A percentile compares a stretch with the other conserved stretches of the same genome.
Evolutionary conservation across 2,113 vertebrate genomes (phyloP).

Genomic region (Gymnorhina tibicen): DNA sequence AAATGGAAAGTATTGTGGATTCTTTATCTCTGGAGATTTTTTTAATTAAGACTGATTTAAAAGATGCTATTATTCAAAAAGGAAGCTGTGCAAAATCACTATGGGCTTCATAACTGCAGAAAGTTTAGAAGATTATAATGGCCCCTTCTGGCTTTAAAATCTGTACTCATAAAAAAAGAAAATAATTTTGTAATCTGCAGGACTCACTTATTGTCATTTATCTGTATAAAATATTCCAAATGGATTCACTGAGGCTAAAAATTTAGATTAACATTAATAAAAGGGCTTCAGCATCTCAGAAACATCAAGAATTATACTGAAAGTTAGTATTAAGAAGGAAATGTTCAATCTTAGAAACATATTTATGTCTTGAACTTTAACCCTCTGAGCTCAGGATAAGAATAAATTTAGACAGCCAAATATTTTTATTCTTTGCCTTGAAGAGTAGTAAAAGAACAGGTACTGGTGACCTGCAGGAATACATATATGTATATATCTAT

Average conservation of each 20-base stretch:
- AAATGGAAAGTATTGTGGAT: not conserved
- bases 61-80: not conserved
- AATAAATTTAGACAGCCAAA: not conserved
- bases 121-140: not conserved
- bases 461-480: not conserved
- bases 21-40: not conserved
- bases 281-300: not conserved
- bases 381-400: not conserved
- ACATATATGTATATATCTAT: not conserved
- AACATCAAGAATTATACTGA: not conserved
- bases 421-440: not conserved
- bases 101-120: not conserved
- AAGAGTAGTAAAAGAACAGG: not conserved
- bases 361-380: not conserved
- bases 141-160: not conserved
- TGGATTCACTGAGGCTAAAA: not conserved
- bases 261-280: not conserved
- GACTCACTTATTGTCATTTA: not conserved
- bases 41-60: constrained; percentile 34
- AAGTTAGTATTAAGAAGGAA: not conserved
- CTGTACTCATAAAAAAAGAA: not conserved
- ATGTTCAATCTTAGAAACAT: not conserved
- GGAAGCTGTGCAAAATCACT: not conserved
- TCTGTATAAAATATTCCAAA: not conserved
- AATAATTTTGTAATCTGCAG: not conserved